Base-by-base conservation (phyloP, 2,113 vertebrate species). In the Leptocoma aspasia region DNA sequence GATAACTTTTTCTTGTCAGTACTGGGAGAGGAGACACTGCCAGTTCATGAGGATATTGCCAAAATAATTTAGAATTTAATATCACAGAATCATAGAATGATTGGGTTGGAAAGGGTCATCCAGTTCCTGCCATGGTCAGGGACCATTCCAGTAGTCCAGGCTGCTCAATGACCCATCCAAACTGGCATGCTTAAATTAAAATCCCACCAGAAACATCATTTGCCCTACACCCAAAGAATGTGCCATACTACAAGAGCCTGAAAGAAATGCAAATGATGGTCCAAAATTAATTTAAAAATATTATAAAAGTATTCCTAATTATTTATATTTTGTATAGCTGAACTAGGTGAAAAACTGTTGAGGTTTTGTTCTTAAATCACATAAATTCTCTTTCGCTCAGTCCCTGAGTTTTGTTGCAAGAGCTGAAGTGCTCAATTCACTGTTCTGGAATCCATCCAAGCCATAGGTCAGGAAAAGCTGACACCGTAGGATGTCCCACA, bases 401-500 rank as follows among this genome's bases (percentile, higher is more conserved):
- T 20, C 13, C 24, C 22, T 3, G 6, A 60, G 24, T 53, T 77
- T 82, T 87, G 13, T 64, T 71, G 22, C 0, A 5, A 64, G 52
- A 77, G 31, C 39, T 39, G 13, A 85, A 83, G 15, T 42, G 20
- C 26, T 50, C 1, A 3, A 59, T 35, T 77, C 27, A 13, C 4
- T 3, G 3, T 57, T 52, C 35, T 71, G 64, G 57, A 91, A 68
- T 47, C 52, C 15, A 19, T 53, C 37, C 31, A 60, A 72, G 9
- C 35, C 3, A 3, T 20, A 42, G 45, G 16, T 50, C 64, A 63
- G 33, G 47, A 75, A 81, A 65, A 42, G 20, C 42, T 6, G 10
- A 33, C 21, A 37, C 11, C 0, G 0, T 44, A 37, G 19, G 30
- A 39, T 56, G 11, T 42, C 56, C 41, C 17, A 68, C 1, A 5